These are phyloP conservation scores for Eulemur coronatus DNA, from an alignment of 2,797 vertebrate species.

Conservation along the genomic window DNA sequence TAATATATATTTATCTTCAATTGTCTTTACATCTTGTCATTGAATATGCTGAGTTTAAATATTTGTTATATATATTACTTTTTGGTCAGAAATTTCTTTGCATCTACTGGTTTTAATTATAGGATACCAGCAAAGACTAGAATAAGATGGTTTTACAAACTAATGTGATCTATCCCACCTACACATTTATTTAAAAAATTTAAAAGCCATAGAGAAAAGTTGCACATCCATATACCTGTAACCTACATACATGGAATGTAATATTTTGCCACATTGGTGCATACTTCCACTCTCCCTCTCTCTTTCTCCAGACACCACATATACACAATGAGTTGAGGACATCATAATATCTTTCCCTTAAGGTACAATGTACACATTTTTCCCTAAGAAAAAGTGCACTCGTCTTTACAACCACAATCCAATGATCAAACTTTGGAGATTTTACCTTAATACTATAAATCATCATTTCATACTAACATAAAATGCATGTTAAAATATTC, in stretches of 20 bases:
- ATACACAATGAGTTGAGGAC: background rate
- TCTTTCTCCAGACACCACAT: background rate
- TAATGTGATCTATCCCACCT: background rate
- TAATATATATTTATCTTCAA: background rate
- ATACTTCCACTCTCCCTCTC: background rate
- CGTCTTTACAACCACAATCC: background rate
- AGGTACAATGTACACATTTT: background rate
- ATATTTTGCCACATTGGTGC: too few relatives aligned
- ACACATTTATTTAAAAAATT: background rate
- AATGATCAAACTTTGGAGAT: background rate
- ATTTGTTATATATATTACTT: background rate
- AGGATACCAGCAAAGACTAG: rapidly evolving
- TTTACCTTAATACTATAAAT: background rate
- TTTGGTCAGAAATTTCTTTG: background rate
- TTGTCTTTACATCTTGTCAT: background rate
- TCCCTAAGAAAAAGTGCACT: background rate
- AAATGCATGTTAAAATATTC: background rate
- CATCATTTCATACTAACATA: background rate
- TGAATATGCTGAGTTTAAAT: background rate
- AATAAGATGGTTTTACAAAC: background rate
- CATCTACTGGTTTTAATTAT: background rate
- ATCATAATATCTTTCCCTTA: background rate
- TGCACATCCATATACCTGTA: background rate
- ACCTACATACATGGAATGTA: too few relatives aligned
- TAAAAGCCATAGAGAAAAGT: background rate